These are phyloP conservation scores for Girardia tigrina DNA, from an alignment of 2,888 invertebrate genomes.

Conservation along the genomic window DNA sequence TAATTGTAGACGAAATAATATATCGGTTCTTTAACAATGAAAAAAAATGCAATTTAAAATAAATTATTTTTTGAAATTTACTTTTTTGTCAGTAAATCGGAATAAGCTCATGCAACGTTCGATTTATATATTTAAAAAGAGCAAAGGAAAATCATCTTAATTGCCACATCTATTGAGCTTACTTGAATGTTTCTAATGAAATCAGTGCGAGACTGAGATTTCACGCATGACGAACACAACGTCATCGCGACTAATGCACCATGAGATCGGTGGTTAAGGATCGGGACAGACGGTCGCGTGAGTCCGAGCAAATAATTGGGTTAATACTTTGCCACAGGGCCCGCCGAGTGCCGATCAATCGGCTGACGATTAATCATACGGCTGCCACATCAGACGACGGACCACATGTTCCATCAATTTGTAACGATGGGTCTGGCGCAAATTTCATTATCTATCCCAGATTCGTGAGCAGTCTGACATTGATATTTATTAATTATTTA, in stretches of 20 bases:
- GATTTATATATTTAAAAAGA: too few relatives aligned
- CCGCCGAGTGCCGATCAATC: slow-evolving; percentile 19
- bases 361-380: slow-evolving; percentile 12
- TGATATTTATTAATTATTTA: slow-evolving; percentile 23
- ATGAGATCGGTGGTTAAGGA: not conserved
- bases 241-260: slow-evolving; percentile 6
- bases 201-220: slow-evolving; percentile 13
- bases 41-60: too few relatives aligned
- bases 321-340: slow-evolving; percentile 14
- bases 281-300: not conserved
- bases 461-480: not conserved
- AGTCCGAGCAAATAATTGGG: slow-evolving; percentile 23
- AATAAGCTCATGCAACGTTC: too few relatives aligned
- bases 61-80: too few relatives aligned
- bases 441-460: slow-evolving; percentile 23
- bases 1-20: too few relatives aligned
- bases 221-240: slow-evolving; percentile 1
- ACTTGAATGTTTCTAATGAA: not conserved
- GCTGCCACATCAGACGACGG: slow-evolving; percentile 16
- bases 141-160: too few relatives aligned
- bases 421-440: not conserved
- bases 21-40: too few relatives aligned
- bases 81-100: too few relatives aligned
- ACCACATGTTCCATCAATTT: slow-evolving; percentile 23
- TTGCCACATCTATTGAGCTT: not conserved